phyloP scores from a whole-genome alignment of 1,140 invertebrate species.

The Pseudomyrmex cubaensis region DNA sequence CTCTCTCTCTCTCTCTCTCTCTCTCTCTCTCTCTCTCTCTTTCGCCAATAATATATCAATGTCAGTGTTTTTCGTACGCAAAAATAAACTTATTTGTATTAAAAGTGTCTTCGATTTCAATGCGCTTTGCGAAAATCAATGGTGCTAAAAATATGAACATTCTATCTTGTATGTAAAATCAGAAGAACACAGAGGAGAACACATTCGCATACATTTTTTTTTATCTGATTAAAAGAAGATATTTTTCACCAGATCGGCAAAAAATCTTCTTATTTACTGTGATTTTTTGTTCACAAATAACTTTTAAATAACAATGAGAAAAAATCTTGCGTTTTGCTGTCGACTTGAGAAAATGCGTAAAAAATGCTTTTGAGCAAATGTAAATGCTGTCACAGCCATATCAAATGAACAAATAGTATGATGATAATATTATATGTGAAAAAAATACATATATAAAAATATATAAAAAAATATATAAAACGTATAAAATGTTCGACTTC shows the following conservation, averaged over 20 bases:
- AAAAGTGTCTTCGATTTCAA: neutral
- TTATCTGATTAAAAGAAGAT: conserved; percentile 44
- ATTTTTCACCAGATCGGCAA: conserved; percentile 11
- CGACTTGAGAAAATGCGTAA: conserved; percentile 1
- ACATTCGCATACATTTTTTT: conserved; percentile 33
- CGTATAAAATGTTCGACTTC: too few relatives aligned
- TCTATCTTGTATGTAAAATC: neutral
- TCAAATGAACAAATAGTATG: too few relatives aligned
- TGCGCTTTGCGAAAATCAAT: conserved; percentile 3
- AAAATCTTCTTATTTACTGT: conserved; percentile 12
- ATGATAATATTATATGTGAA: too few relatives aligned
- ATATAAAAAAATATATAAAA: too few relatives aligned
- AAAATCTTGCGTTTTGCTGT: neutral
- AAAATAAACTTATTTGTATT: conserved; percentile 1
- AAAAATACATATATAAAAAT: too few relatives aligned
- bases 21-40: too few relatives aligned
- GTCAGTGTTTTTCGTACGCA: neutral
- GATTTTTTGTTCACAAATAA: conserved; percentile 24
- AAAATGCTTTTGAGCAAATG: neutral
- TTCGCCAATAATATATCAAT: neutral
- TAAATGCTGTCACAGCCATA: neutral
- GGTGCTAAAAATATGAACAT: neutral
- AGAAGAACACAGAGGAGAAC: neutral
- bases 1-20: too few relatives aligned
- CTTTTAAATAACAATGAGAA: conserved; percentile 44